Percentiles rank a stretch among this genome's conserved stretches.
Conservation (phyloP, 2,113 vertebrate genomes). For the Pyxicephalus adspersus region DNA sequence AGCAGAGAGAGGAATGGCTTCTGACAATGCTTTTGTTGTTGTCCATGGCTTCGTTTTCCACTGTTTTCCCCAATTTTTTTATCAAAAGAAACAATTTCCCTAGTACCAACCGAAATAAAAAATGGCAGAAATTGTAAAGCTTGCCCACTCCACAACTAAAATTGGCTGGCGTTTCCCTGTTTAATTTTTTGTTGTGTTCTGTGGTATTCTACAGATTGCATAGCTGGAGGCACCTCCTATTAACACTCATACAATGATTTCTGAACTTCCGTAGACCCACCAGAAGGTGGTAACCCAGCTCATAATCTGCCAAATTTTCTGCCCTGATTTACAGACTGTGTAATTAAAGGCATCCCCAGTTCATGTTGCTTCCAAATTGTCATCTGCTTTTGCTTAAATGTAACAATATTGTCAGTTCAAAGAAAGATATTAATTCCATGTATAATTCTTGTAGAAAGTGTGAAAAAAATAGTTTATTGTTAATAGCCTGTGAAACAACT, state of each 20-base stretch:
- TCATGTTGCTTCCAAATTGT: conserved; percentile 13
- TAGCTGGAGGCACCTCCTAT: conserved; percentile 31
- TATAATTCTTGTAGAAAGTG: not conserved
- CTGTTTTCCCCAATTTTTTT: too few species aligned
- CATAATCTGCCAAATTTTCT: conserved; percentile 30
- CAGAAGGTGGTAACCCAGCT: conserved; percentile 24
- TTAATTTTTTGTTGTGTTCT: not conserved
- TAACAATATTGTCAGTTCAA: not conserved
- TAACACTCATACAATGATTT: conserved; percentile 12
- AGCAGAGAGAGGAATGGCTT: too few species aligned
- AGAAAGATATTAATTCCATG: conserved; percentile 1
- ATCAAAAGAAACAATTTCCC: too few species aligned
- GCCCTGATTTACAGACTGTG: conserved; percentile 27
- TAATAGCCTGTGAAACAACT: conserved; percentile 13
- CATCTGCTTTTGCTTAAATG: conserved; percentile 35
- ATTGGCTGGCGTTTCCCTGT: too few species aligned
- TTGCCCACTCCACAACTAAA: too few species aligned
- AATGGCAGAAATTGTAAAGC: too few species aligned
- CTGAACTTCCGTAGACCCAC: conserved; percentile 19
- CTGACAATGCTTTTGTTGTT: too few species aligned
- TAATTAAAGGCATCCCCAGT: not conserved
- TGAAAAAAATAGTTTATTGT: not conserved
- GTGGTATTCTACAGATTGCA: not conserved
- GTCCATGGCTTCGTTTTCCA: too few species aligned
- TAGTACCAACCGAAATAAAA: too few species aligned